Percentiles rank a stretch among this genome's conserved stretches.
Evolutionary conservation across 1,140 invertebrate genomes (phyloP).

Genomic region (Lordiphosa clarofinis): DNA sequence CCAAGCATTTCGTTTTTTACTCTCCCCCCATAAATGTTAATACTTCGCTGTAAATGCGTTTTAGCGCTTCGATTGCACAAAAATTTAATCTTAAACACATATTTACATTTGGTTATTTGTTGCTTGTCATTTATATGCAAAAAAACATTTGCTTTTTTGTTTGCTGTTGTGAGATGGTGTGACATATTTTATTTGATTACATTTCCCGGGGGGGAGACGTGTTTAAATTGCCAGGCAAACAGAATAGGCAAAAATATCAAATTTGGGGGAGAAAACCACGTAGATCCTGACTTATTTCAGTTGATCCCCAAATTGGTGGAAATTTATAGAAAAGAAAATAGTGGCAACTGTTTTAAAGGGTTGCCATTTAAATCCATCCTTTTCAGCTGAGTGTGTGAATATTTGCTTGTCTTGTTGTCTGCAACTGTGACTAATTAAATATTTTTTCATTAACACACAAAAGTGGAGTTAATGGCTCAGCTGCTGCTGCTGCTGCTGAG

Average conservation of each 20-base stretch:
- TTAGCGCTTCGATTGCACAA: constrained; percentile 59
- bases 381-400: neutral
- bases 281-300: neutral
- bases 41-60: constrained; percentile 24
- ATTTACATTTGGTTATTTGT: constrained; percentile 77
- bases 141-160: constrained; percentile 44
- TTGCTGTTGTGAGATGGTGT: constrained; percentile 31
- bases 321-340: neutral
- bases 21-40: constrained; percentile 3
- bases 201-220: constrained; percentile 16
- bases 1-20: too few species aligned
- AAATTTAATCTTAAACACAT: constrained; percentile 72
- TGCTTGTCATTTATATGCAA: constrained; percentile 70
- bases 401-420: neutral
- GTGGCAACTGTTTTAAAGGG: neutral
- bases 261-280: neutral
- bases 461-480: constrained; percentile 8
- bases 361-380: too few species aligned
- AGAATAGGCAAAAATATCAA: constrained; percentile 4
- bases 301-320: neutral
- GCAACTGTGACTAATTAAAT: constrained; percentile 40
- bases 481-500: constrained; percentile 13
- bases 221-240: constrained; percentile 37
- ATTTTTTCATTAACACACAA: constrained; percentile 45
- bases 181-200: constrained; percentile 71